Evolutionary conservation across 2,113 vertebrate genomes (phyloP).

Genomic region (Atlantisia rogersi): DNA sequence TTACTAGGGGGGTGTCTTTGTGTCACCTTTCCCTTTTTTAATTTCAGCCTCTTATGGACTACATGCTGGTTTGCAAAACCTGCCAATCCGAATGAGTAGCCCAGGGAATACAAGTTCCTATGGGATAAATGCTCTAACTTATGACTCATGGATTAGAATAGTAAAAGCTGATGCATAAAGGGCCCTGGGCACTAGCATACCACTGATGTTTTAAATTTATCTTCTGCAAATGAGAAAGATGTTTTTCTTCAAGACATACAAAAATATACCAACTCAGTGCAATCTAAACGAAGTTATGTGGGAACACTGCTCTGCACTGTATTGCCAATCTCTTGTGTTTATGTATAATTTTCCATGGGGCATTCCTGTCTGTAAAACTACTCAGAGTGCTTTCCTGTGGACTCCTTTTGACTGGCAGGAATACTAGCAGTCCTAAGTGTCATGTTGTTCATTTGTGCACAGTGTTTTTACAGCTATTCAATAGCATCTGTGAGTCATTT

Average conservation of each 20-base stretch:
- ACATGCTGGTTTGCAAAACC: slow-evolving; percentile 66
- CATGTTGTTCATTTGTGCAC: slow-evolving; percentile 68
- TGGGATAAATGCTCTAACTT: slow-evolving; percentile 54
- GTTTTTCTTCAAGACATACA: slow-evolving; percentile 70
- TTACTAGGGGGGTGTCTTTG: background rate
- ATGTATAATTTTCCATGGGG: slow-evolving; percentile 62
- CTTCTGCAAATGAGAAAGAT: slow-evolving; percentile 72
- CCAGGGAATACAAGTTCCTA: slow-evolving; percentile 45
- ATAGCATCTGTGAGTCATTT: slow-evolving; percentile 79
- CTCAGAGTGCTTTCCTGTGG: slow-evolving; percentile 63
- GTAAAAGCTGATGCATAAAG: slow-evolving; percentile 35
- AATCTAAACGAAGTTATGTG: slow-evolving; percentile 66
- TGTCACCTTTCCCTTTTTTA: slow-evolving; percentile 57
- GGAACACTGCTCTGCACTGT: slow-evolving; percentile 43
- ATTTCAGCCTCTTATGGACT: slow-evolving; percentile 49
- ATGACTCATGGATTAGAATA: slow-evolving; percentile 48
- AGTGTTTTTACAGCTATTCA: slow-evolving; percentile 74
- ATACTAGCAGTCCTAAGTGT: slow-evolving; percentile 67
- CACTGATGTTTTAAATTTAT: slow-evolving; percentile 74
- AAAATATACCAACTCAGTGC: slow-evolving; percentile 65
- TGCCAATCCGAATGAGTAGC: slow-evolving; percentile 60
- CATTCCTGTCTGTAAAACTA: slow-evolving; percentile 71
- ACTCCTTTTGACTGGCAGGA: slow-evolving; percentile 77
- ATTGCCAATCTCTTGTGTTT: slow-evolving; percentile 64
- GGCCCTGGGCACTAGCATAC: slow-evolving; percentile 32